Conservation (phyloP, 2,888 invertebrate genomes). For the Cephus nigrinus region DNA sequence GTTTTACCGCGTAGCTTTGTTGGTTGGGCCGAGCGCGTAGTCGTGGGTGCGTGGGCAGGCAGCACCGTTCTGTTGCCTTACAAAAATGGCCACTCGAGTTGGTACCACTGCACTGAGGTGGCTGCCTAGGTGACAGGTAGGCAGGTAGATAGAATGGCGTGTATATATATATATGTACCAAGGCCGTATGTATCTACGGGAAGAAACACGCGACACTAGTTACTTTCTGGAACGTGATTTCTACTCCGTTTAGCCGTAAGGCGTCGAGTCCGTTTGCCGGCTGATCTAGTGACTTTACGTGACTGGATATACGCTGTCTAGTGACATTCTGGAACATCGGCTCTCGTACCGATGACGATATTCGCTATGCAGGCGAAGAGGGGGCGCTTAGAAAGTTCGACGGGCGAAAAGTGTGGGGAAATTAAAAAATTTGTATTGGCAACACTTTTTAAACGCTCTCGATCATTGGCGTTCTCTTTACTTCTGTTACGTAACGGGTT, state of each 20-base stretch:
- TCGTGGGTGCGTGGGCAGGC: background rate
- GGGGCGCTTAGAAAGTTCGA: background rate
- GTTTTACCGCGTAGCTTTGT: background rate
- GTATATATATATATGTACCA: background rate
- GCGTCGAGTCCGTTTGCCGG: background rate
- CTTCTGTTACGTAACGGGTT: background rate
- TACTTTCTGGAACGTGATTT: conserved; percentile 4
- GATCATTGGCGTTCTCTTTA: no score
- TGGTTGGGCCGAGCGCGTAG: background rate
- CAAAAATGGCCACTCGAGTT: background rate
- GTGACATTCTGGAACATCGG: background rate
- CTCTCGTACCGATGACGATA: background rate
- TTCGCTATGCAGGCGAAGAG: background rate
- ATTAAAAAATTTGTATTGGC: background rate
- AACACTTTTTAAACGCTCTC: background rate
- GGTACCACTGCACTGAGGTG: background rate
- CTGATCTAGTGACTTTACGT: background rate
- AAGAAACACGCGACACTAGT: background rate
- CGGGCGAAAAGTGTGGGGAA: background rate
- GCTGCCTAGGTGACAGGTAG: background rate
- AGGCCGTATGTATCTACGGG: background rate
- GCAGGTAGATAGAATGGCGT: background rate
- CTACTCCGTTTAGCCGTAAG: background rate
- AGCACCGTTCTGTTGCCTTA: background rate
- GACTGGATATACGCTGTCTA: background rate